Evolutionary conservation across 1,140 invertebrate genomes (phyloP).

Genomic region (Chrysomallon squamiferum): DNA sequence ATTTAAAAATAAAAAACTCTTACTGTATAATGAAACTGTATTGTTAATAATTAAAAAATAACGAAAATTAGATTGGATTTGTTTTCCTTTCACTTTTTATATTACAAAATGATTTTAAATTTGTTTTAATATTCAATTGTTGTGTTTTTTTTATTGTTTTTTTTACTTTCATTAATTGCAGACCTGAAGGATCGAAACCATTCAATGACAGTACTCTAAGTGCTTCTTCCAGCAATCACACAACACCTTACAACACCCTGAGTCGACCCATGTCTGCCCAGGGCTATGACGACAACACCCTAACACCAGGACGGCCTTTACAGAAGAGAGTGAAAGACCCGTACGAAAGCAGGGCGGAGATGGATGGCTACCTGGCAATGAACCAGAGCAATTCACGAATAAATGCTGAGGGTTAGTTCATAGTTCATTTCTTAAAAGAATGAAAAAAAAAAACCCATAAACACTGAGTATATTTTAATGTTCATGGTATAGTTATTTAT

Average conservation of each 20-base stretch:
- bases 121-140: no score
- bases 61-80: no score
- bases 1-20: no score
- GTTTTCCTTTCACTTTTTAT: no score
- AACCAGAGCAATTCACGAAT: slow-evolving; percentile 37
- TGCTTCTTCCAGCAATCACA: slow-evolving; percentile 28
- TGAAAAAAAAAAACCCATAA: neutral
- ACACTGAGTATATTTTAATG: no score
- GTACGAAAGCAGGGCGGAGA: slow-evolving; percentile 25
- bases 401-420: slow-evolving; percentile 24
- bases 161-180: no score
- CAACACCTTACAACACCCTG: slow-evolving; percentile 49
- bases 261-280: slow-evolving; percentile 50
- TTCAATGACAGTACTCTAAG: slow-evolving; percentile 1
- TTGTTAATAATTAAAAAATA: no score
- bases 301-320: slow-evolving; percentile 35
- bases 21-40: no score
- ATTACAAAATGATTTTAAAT: no score
- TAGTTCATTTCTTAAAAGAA: no score
- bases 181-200: neutral
- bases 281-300: slow-evolving; percentile 57
- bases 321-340: slow-evolving; percentile 1
- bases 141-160: no score
- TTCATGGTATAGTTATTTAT: no score
- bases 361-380: slow-evolving; percentile 20